A percentile compares a stretch with the other conserved stretches of the same genome.
phyloP scores from a whole-genome alignment of 2,797 vertebrate genomes.

The Microctenopoma stevenorrisi region DNA sequence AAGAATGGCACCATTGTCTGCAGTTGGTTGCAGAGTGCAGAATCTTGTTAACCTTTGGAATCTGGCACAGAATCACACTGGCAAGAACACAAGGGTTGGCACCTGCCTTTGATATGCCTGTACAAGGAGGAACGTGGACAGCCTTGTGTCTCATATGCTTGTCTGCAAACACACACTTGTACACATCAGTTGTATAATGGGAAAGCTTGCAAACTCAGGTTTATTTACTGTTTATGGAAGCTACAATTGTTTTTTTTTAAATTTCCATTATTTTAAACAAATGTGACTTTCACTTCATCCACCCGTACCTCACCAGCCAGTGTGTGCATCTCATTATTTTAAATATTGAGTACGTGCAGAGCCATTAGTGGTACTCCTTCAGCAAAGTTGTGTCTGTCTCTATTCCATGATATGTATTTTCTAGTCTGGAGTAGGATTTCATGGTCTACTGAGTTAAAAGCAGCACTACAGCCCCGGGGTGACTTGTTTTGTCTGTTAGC shows the following conservation, averaged over 20 bases:
- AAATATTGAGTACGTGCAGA: conserved; percentile 33
- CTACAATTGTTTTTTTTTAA: no score
- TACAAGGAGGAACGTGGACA: conserved; percentile 63
- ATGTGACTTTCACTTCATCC: neutral
- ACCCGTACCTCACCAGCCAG: neutral
- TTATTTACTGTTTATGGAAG: neutral
- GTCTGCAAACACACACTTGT: conserved; percentile 11
- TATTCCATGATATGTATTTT: conserved; percentile 56
- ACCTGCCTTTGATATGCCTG: conserved; percentile 70
- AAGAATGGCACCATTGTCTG: conserved; percentile 78
- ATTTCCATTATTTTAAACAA: neutral
- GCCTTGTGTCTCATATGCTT: conserved; percentile 44
- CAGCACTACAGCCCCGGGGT: conserved; percentile 58
- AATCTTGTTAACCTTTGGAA: conserved; percentile 79
- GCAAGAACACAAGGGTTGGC: conserved; percentile 71
- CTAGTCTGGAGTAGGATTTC: conserved; percentile 67
- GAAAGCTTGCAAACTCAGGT: conserved; percentile 4
- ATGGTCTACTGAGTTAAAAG: conserved; percentile 77
- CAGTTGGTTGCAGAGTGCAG: conserved; percentile 68
- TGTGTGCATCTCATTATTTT: conserved; percentile 22
- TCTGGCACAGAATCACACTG: conserved; percentile 67
- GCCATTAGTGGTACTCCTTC: conserved; percentile 18
- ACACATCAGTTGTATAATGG: conserved; percentile 4
- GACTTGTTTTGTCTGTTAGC: conserved; percentile 67
- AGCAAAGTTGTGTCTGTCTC: conserved; percentile 28